Evolutionary conservation across 2,113 vertebrate species (phyloP), one percentile per base, ranked within the genome.

Genomic region (Candoia aspera): DNA sequence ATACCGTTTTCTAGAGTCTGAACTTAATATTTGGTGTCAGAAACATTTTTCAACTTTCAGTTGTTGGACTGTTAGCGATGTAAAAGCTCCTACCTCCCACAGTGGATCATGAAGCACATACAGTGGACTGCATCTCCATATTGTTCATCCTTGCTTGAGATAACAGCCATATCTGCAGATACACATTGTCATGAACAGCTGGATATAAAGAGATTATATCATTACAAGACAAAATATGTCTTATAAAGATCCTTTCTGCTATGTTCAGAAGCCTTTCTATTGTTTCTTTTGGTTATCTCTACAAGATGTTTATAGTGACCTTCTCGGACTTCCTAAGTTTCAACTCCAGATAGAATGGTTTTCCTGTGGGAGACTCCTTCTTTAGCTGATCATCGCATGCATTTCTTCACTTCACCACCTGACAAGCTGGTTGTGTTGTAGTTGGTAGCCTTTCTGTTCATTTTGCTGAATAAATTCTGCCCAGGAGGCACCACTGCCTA

Each of bases 81-180:
- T 26, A 33, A 0, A 73, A 4, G 26, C 2, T 87, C 55, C 59
- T 60, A 68, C 55, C 62, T 42, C 17, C 26, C 29, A 46, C 19
- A 64, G 17, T 54, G 9, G 73, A 59, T 21, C n/a, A 58, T 54
- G 60, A 86, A 85, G 90, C 91, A 0, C 37, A 57, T 1, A 15
- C n/a, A 53, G 19, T 57, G 26, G 60, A 6, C 33, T 19, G 0
- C 0, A 0, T 55, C 0, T 54, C 85, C 1, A 54, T 55, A 88
- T 42, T 91, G 91, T 33, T 91, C 68, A 79, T 60, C 1, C 1
- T 6, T 53, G 29, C 0, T 0, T 12, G 19, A 49, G 13, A 17
- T 26, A 37, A 23, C 57, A 0, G 1, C 62, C 64, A n/a, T 26
- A 1, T 6, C 58, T 64, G 23, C 0, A 23, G 84, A 88, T 23